Conservation (phyloP, 2,113 vertebrate species). For the Scomber scombrus region DNA sequence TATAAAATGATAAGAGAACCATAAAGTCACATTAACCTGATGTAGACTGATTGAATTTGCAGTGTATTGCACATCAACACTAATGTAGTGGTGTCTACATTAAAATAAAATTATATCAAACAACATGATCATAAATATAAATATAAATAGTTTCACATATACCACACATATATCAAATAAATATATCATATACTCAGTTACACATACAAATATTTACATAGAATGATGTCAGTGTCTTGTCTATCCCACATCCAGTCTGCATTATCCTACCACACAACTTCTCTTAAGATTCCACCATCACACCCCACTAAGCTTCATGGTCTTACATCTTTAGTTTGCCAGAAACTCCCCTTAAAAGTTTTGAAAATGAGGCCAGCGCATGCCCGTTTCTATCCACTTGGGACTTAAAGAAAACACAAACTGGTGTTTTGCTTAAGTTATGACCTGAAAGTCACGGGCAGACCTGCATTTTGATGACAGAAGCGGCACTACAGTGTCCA, state of each 20-base stretch:
- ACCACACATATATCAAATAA: conserved; percentile 44
- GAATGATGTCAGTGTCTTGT: conserved; percentile 23
- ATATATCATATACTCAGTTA: conserved; percentile 42
- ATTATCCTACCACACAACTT: conserved; percentile 10
- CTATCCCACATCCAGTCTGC: conserved; percentile 9
- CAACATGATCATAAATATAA: conserved; percentile 55
- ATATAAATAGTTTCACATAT: conserved; percentile 62
- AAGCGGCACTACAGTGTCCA: background rate
- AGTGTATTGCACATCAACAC: conserved; percentile 67
- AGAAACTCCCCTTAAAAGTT: background rate
- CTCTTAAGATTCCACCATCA: conserved; percentile 11
- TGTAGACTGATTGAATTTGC: conserved; percentile 7
- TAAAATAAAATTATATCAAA: conserved; percentile 23
- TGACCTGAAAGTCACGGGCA: background rate
- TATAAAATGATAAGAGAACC: conserved; percentile 45
- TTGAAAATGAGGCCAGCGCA: background rate
- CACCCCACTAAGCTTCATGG: background rate
- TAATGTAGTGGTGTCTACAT: conserved; percentile 75
- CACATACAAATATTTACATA: conserved; percentile 27
- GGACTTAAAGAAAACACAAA: background rate
- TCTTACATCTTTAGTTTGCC: background rate
- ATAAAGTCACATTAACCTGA: conserved; percentile 22
- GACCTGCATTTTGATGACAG: background rate
- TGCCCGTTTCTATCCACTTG: background rate
- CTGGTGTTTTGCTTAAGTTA: background rate